Evolutionary conservation across 2,888 invertebrate genomes (phyloP).

Genomic region (Ennomos quercinarius): DNA sequence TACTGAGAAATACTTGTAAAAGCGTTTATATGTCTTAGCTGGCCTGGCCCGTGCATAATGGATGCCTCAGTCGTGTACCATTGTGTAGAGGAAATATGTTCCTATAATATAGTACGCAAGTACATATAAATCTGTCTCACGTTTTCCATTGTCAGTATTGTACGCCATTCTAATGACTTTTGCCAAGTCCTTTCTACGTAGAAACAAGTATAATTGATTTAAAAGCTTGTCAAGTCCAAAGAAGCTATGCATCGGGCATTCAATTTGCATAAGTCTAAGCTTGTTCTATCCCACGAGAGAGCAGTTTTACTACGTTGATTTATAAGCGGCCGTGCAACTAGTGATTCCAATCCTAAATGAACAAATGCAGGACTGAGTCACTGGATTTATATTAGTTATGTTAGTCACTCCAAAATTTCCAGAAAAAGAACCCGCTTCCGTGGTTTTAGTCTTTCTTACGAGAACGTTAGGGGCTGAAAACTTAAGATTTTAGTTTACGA

Average conservation of each 20-base stretch:
- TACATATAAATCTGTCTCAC: constrained; percentile 16
- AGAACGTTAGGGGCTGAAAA: too few relatives aligned
- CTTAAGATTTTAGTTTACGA: too few relatives aligned
- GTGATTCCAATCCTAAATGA: constrained; percentile 7
- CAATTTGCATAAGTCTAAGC: constrained; percentile 57
- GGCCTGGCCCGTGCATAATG: background rate
- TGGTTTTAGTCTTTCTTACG: too few relatives aligned
- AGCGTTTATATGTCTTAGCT: too few relatives aligned
- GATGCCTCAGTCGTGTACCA: background rate
- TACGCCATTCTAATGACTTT: constrained; percentile 19
- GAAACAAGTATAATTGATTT: constrained; percentile 47
- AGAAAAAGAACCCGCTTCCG: too few relatives aligned
- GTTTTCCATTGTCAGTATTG: constrained; percentile 23
- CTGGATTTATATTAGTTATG: too few relatives aligned
- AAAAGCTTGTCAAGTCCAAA: constrained; percentile 41
- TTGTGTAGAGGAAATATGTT: background rate
- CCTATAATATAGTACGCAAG: background rate
- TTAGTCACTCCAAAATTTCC: too few relatives aligned
- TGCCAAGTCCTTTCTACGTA: constrained; percentile 25
- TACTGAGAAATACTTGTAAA: too few relatives aligned
- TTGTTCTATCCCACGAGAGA: constrained; percentile 37
- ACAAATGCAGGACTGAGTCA: constrained; percentile 13
- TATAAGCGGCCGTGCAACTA: constrained; percentile 36
- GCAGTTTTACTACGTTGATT: constrained; percentile 48
- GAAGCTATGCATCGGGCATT: constrained; percentile 42